These are phyloP conservation scores for Sebastes ruberrimus DNA, from an alignment of 2,797 vertebrate species.

Conservation along the genomic window DNA sequence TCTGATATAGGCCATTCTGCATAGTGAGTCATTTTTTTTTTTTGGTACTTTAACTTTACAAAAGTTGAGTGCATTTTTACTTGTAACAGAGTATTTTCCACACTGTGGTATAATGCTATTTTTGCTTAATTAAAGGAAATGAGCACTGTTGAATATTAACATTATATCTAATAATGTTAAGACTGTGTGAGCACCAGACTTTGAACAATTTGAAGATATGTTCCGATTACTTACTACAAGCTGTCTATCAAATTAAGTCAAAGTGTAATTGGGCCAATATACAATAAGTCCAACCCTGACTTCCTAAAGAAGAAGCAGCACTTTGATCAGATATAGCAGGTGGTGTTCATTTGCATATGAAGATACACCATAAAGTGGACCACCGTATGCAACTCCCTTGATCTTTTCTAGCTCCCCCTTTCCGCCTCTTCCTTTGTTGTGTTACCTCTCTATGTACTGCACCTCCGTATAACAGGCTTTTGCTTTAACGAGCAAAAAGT, in stretches of 20 bases:
- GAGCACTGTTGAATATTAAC: background rate
- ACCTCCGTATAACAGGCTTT: background rate
- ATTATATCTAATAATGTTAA: background rate
- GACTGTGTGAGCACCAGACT: background rate
- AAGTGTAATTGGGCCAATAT: background rate
- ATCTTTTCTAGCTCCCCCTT: background rate
- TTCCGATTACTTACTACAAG: background rate
- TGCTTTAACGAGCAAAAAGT: slow-evolving; percentile 25
- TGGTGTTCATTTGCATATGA: background rate
- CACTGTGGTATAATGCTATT: background rate
- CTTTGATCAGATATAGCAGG: background rate
- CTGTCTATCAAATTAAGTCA: background rate
- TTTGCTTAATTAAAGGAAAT: background rate
- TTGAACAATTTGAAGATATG: background rate
- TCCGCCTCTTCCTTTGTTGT: background rate
- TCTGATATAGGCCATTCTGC: background rate
- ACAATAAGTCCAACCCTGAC: background rate
- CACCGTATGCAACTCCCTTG: background rate
- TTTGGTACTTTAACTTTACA: background rate
- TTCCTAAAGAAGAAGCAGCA: background rate
- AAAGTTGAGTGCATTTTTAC: background rate
- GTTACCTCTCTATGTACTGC: slow-evolving; percentile 20
- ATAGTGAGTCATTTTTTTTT: no score
- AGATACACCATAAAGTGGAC: background rate
- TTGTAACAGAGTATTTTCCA: background rate